Base-by-base conservation (phyloP, 1,140 invertebrate genomes). In the Drosophila dunni region DNA sequence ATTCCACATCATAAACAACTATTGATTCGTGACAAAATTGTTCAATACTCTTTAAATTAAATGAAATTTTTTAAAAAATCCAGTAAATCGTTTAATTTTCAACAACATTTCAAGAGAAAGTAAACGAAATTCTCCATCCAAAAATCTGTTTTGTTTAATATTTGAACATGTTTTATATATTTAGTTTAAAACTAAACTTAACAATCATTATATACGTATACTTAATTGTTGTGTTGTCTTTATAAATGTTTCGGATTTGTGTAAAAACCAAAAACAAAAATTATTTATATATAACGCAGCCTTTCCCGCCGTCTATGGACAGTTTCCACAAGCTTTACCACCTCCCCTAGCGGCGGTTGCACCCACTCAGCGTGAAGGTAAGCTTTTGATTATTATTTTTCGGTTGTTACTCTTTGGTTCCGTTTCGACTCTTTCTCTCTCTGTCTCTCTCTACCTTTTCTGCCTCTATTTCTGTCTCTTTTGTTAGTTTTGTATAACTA, bases 311-410 rank as follows among this genome's bases (percentile, higher is more conserved):
- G 97, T 98, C 92, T 98, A 98, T 94, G 96, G 97, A 92, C 97
- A 98, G 95, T 97, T 98, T 94, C 97, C 98, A 93, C 97, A 98
- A 95, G 96, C 97, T 91, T 96, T 98, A 91, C 96, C 97, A 91
- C 97, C 97, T 93, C 97, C 97, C 93, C 96, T 98, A 94, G 96
- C 96, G 88, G 96, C 97, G 85, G 96, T 98, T 93, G 96, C 97
- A 85, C 96, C 97, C 68, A 95, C 96, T 92, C 97, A 98, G 94
- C 97, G 97, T 95, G 97, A 98, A 97, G 97, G 97, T 98, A 97
- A 97, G 96, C 93, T 82, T 83, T 90, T 80, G 76, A 76, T 89
- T 89, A 80, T 86, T 56, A 75, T 81, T 29, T 42, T 71, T 71
- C 44, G 20, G 13, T 45, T 33, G 33, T 57, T 57, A 9, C 7